Conservation (phyloP, 2,797 vertebrate genomes). For the Amblyopsis hoosieri region DNA sequence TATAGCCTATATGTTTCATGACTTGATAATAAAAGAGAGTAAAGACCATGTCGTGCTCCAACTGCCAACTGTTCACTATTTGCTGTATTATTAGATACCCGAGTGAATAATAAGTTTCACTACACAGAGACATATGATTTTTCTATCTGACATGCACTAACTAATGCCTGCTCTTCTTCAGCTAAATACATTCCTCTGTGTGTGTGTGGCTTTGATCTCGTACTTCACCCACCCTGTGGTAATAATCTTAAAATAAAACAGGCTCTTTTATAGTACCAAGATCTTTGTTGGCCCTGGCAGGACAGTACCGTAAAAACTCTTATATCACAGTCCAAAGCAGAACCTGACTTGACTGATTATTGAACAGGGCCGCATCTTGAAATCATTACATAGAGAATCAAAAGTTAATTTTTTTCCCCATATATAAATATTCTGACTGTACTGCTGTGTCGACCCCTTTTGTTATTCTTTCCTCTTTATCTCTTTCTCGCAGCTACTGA, state of each 20-base stretch:
- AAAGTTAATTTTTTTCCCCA: slow-evolving; percentile 53
- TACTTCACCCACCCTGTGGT: slow-evolving; percentile 23
- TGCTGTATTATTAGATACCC: slow-evolving; percentile 2
- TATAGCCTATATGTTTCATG: not conserved
- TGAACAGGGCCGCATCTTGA: slow-evolving; percentile 62
- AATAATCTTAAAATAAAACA: slow-evolving; percentile 35
- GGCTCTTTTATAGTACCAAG: slow-evolving; percentile 39
- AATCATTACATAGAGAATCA: slow-evolving; percentile 59
- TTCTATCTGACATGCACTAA: not conserved
- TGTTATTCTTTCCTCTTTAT: slow-evolving; percentile 17
- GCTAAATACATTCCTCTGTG: slow-evolving; percentile 19
- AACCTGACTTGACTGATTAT: not conserved
- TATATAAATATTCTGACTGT: slow-evolving; percentile 25
- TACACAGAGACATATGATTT: not conserved
- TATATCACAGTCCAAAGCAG: slow-evolving; percentile 43
- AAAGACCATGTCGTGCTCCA: not conserved
- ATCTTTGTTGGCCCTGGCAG: slow-evolving; percentile 37
- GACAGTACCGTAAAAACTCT: slow-evolving; percentile 42
- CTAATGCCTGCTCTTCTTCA: slow-evolving; percentile 13
- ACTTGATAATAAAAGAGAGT: slow-evolving; percentile 4
- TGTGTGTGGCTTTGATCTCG: slow-evolving; percentile 35
- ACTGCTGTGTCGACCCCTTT: slow-evolving; percentile 12
- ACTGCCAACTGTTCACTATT: not conserved
- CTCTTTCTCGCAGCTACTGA: slow-evolving; percentile 2
- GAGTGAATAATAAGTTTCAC: not conserved